phyloP scores from a whole-genome alignment of 2,797 vertebrate species.

The Glossophaga mutica region DNA sequence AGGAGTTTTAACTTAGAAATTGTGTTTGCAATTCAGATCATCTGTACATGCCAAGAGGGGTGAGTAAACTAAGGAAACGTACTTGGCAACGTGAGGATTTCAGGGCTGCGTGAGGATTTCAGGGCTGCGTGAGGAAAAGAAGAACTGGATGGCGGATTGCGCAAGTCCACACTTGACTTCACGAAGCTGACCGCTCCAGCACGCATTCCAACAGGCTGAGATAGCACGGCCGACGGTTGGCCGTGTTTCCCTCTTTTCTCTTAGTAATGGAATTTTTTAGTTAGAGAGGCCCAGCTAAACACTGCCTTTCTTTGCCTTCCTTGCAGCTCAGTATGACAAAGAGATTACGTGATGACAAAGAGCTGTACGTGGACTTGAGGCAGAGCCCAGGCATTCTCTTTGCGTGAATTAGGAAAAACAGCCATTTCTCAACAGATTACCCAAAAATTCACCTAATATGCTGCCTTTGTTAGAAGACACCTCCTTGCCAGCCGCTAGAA shows the following conservation, averaged over 20 bases:
- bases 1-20: neutral
- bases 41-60: neutral
- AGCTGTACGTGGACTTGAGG: neutral
- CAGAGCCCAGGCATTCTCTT: neutral
- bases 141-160: no score
- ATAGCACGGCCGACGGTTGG: neutral
- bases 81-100: neutral
- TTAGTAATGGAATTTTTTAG: neutral
- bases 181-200: neutral
- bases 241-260: neutral
- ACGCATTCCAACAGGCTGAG: accelerated
- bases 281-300: neutral
- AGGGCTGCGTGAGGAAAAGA: neutral
- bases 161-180: neutral
- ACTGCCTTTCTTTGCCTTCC: neutral
- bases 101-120: neutral
- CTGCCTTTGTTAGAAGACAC: neutral
- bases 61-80: neutral
- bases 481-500: neutral
- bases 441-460: neutral
- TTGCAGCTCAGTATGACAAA: neutral
- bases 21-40: neutral
- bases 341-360: neutral
- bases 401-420: neutral
- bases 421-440: neutral